A percentile compares a stretch with the other conserved stretches of the same genome.
Evolutionary conservation across 2,888 invertebrate genomes (phyloP).

Genomic region (Spialia ferax): DNA sequence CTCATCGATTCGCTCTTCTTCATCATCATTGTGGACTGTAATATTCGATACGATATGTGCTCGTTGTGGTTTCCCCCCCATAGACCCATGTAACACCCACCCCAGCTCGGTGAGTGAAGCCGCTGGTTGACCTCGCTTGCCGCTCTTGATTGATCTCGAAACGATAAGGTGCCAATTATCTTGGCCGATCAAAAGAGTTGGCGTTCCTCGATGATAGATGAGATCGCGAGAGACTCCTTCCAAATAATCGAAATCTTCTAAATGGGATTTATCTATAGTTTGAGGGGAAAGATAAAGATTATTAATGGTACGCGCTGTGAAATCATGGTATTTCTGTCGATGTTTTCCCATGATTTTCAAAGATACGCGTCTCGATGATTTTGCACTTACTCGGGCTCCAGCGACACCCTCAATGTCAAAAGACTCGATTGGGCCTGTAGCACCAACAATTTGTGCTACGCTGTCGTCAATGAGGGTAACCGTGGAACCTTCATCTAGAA

Average conservation of each 20-base stretch:
- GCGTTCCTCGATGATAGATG: constrained; percentile 7
- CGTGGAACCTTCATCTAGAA: not conserved
- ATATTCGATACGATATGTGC: not conserved
- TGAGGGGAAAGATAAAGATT: constrained; percentile 9
- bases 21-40: constrained; percentile 6
- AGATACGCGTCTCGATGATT: not conserved
- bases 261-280: not conserved
- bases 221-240: not conserved
- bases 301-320: constrained; percentile 1
- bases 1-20: not conserved
- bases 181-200: constrained; percentile 3
- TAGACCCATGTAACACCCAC: constrained; percentile 1
- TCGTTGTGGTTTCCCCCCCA: not conserved
- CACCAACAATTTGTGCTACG: not conserved
- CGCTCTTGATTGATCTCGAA: constrained; percentile 9
- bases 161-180: constrained; percentile 13
- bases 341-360: constrained; percentile 8
- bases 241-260: not conserved
- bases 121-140: not conserved
- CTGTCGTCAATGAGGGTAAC: not conserved
- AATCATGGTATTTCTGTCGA: not conserved
- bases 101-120: constrained; percentile 9
- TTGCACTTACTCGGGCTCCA: not conserved
- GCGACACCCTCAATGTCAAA: constrained; percentile 7
- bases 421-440: not conserved